Conservation (phyloP, 2,888 invertebrate species). For the Gymnocheta viridis region DNA sequence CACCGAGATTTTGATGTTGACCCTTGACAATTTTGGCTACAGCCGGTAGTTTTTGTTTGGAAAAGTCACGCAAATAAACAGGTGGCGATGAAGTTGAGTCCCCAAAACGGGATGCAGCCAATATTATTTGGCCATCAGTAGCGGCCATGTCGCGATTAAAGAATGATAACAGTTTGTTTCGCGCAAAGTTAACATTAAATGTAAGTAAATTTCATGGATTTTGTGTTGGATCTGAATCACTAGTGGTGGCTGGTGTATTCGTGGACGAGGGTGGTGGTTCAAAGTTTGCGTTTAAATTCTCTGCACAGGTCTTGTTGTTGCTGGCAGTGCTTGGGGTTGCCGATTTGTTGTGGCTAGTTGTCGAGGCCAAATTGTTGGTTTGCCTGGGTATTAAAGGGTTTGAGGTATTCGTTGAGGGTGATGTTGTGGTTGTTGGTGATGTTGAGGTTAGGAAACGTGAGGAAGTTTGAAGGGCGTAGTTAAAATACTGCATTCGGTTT, state of each 20-base stretch:
- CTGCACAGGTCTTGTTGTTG: constrained; percentile 66
- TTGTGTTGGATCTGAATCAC: constrained; percentile 62
- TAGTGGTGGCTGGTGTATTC: constrained; percentile 35
- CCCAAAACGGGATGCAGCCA: constrained; percentile 88
- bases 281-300: constrained; percentile 71
- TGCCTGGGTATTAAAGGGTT: constrained; percentile 39
- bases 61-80: constrained; percentile 83
- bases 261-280: constrained; percentile 51
- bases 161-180: constrained; percentile 81
- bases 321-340: constrained; percentile 24
- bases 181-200: constrained; percentile 82
- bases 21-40: constrained; percentile 96
- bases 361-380: constrained; percentile 59
- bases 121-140: constrained; percentile 94
- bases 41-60: constrained; percentile 89
- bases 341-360: constrained; percentile 50
- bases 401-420: constrained; percentile 53
- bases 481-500: constrained; percentile 80
- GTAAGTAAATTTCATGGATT: constrained; percentile 81
- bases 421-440: constrained; percentile 61
- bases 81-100: constrained; percentile 77
- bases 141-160: constrained; percentile 88
- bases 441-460: constrained; percentile 78
- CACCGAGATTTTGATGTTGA: constrained; percentile 95
- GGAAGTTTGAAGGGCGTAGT: constrained; percentile 79